Evolutionary conservation across 1,140 invertebrate species (phyloP), one percentile per base, ranked within the genome.

Genomic region (Drosophila pseudoananassae): DNA sequence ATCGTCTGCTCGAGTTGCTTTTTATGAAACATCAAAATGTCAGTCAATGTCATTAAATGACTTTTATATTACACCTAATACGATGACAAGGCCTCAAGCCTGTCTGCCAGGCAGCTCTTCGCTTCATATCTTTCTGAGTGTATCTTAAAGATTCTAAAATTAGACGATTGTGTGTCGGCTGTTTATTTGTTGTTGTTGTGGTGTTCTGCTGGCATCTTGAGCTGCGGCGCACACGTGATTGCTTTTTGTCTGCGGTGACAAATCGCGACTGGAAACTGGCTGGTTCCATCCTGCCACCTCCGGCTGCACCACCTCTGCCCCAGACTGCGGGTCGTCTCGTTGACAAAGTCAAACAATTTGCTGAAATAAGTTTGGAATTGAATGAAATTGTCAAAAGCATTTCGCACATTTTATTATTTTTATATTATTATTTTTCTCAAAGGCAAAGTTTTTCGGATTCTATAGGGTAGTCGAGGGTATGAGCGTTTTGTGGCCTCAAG

Each of bases 41-140:
- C 83, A 88, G 83, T 88, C 83, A 88, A 88, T 88, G 83, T 88
- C 83, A 88, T 88, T 88, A 88, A 88, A 88, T 88, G 83, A 88
- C 83, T 88, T 88, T 88, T 88, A 88, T 88, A 88, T 88, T 88
- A 88, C 83, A 88, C 83, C 83, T 88, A 88, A 88, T 88, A 89
- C 83, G 83, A 88, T 82, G 83, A 88, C 76, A 88, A 78, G 78
- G 83, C 82, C 75, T 78, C 73, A 68, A 65, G 79, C 64, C 63
- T 84, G 75, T 57, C 45, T 65, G 64, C 46, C 46, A 64, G 40
- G 17, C 47, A 8, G n/a, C 40, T 25, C 36, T 52, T 17, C 49
- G 14, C 27, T 27, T 49, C 65, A 74, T 87, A 83, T 88, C 78
- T 83, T 78, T 83, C 78, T 88, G 84, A 89, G 84, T 88, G 84